Evolutionary conservation across 2,797 vertebrate genomes (phyloP).

Genomic region (Geotrypetes seraphini): DNA sequence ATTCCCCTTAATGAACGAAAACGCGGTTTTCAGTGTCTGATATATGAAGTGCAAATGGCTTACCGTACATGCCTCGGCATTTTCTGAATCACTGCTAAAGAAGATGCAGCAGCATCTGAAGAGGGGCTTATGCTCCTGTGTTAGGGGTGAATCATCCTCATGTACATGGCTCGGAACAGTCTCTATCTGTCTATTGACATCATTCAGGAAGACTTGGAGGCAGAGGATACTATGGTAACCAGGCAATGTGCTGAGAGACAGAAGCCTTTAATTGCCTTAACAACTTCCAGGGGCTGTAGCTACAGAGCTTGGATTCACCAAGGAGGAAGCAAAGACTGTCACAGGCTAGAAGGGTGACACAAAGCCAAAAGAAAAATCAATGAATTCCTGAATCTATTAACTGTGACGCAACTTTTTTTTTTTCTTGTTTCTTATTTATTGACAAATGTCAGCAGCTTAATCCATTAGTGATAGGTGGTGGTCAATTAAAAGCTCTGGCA

Average conservation of each 20-base stretch:
- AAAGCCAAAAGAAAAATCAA: conserved; percentile 11
- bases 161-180: conserved; percentile 46
- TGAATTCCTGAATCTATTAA: conserved; percentile 37
- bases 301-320: conserved; percentile 49
- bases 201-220: conserved; percentile 50
- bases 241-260: conserved; percentile 46
- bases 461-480: conserved; percentile 18
- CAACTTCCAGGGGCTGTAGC: conserved; percentile 56
- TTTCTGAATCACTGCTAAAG: conserved; percentile 21
- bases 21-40: conserved; percentile 6
- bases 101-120: conserved; percentile 7
- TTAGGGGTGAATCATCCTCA: conserved; percentile 44
- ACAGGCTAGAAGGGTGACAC: conserved; percentile 12
- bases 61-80: conserved; percentile 30
- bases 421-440: too few relatives aligned
- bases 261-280: conserved; percentile 66
- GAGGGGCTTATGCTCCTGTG: conserved; percentile 21
- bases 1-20: conserved; percentile 4
- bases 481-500: conserved; percentile 17
- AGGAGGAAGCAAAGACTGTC: conserved; percentile 47
- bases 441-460: conserved; percentile 23
- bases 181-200: conserved; percentile 61
- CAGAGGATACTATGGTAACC: conserved; percentile 70
- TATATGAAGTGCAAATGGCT: conserved; percentile 23
- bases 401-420: conserved; percentile 24